Evolutionary conservation across 2,797 vertebrate species (phyloP), one percentile per base, ranked within the genome.

Genomic region (Oreochromis grahami): DNA sequence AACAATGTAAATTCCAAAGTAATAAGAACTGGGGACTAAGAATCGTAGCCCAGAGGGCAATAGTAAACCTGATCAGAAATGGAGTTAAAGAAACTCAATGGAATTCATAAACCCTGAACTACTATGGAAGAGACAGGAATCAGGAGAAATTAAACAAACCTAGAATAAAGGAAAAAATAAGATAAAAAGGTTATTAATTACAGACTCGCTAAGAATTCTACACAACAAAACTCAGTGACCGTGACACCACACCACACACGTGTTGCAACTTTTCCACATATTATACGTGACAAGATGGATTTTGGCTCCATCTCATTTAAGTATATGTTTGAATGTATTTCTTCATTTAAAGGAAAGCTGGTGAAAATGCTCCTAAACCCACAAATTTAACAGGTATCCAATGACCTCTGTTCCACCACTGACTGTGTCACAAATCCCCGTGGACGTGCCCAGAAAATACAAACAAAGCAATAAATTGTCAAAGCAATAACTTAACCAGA

Each of bases 321-420:
- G 32, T 1, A 36, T 0, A 63, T 63, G 32, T n/a, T 63, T 63
- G 58, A 63, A 63, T 36, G 6, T 3, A 63, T 36, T 36, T 63
- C 10, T 63, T 63, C 0, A 60, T 63, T 63, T n/a, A 0, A 63
- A 36, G 58, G 32, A 36, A 63, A 63, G 0, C 17, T 36, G 17
- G 58, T n/a, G 17, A n/a, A 63, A 63, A 36, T 63, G 10, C 17
- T 63, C 58, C 17, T n/a, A 0, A 63, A n/a, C 58, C 0, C 58
- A 36, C 32, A 63, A 63, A 63, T 36, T n/a, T 1, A 60, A 60
- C 58, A 60, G 58, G 17, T 36, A 36, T 63, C 17, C 58, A 63
- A 7, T 63, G 17, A 63, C 3, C 32, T 63, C 58, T 63, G 10
- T n/a, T 34, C 56, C 56, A 60, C n/a, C 17, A 60, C 6, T 3